phyloP scores from a whole-genome alignment of 2,113 vertebrate species.

The Ia io region DNA sequence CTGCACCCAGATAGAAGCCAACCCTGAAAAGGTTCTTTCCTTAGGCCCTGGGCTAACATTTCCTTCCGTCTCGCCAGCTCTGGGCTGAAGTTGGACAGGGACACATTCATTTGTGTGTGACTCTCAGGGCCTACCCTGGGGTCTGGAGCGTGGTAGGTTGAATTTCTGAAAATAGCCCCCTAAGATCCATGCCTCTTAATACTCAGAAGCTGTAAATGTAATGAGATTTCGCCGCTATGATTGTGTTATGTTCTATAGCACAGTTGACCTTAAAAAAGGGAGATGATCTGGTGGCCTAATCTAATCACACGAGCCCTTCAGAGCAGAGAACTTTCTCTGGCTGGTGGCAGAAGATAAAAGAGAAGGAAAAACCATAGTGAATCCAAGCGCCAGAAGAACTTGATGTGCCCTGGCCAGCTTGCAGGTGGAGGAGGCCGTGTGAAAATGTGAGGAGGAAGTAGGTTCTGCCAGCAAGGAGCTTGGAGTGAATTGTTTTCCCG shows the following conservation, averaged over 20 bases:
- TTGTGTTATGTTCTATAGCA: not conserved
- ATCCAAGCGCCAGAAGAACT: not conserved
- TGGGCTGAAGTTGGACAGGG: not conserved
- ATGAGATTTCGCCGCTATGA: not conserved
- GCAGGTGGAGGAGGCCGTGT: not conserved
- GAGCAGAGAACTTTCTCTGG: not conserved
- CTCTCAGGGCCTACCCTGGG: not conserved
- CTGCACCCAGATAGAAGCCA: not conserved
- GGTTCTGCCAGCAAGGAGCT: not conserved
- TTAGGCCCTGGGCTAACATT: not conserved
- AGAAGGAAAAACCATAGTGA: not conserved
- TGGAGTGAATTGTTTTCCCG: not conserved
- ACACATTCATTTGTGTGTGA: not conserved
- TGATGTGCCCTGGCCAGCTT: not conserved
- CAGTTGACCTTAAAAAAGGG: not conserved
- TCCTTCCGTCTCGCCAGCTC: not conserved
- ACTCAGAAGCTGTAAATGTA: not conserved
- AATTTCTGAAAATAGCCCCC: not conserved
- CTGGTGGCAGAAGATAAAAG: not conserved
- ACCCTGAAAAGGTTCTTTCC: not conserved
- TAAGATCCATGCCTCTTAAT: not conserved
- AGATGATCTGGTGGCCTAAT: not conserved
- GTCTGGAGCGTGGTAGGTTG: not conserved
- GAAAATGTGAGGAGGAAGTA: conserved; percentile 1
- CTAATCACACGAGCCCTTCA: not conserved